These are phyloP conservation scores for Coregonus clupeaformis DNA, from an alignment of 2,113 vertebrate species.

Conservation along the genomic window DNA sequence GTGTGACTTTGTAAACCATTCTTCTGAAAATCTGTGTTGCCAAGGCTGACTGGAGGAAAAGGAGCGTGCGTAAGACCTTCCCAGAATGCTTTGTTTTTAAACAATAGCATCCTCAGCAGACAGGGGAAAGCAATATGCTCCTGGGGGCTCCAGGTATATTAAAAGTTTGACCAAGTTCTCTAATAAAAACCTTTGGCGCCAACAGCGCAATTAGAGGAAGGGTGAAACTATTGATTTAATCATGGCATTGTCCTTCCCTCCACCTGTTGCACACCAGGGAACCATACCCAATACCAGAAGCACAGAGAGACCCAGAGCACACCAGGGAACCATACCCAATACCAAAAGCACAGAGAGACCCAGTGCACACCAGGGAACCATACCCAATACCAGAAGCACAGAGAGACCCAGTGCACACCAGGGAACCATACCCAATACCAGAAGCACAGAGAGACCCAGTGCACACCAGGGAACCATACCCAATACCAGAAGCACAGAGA, in stretches of 20 bases:
- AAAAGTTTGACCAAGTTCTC: constrained; percentile 68
- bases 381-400: too few species aligned
- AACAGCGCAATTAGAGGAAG: constrained; percentile 65
- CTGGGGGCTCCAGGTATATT: constrained; percentile 63
- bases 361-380: too few species aligned
- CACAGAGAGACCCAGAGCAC: constrained; percentile 21
- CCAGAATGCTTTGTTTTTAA: constrained; percentile 51
- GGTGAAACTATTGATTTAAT: constrained; percentile 72
- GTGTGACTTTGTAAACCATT: constrained; percentile 70
- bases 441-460: too few species aligned
- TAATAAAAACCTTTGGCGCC: constrained; percentile 70
- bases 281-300: constrained; percentile 44
- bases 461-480: too few species aligned
- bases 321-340: constrained; percentile 9
- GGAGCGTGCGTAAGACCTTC: constrained; percentile 15
- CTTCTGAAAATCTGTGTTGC: constrained; percentile 55
- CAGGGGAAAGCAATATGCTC: constrained; percentile 46
- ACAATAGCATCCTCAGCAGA: constrained; percentile 37
- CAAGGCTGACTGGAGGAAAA: constrained; percentile 40
- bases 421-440: too few species aligned
- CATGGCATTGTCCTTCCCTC: constrained; percentile 62
- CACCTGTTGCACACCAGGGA: constrained; percentile 60
- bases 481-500: too few species aligned
- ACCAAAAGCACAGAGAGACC: too few species aligned
- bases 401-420: too few species aligned